These are phyloP conservation scores for Psittacus erithacus DNA, from an alignment of 2,113 vertebrate genomes.

Conservation along the genomic window DNA sequence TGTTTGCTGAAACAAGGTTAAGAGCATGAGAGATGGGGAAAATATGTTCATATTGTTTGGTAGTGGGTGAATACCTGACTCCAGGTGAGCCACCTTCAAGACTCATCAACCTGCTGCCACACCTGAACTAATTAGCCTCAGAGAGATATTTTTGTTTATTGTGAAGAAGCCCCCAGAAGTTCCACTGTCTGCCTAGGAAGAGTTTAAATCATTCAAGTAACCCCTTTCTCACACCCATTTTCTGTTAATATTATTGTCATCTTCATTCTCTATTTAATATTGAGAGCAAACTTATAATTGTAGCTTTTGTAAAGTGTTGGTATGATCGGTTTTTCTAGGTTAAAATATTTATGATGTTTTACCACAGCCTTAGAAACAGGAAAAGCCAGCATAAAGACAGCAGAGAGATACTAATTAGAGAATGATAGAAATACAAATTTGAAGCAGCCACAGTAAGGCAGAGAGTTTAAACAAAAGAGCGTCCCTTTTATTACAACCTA, in stretches of 20 bases:
- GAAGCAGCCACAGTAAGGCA: slow-evolving; percentile 16
- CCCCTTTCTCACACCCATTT: not conserved
- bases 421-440: slow-evolving; percentile 62
- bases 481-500: slow-evolving; percentile 49
- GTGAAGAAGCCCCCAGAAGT: not conserved
- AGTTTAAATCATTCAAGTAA: not conserved
- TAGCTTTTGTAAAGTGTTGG: not conserved
- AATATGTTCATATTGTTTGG: not conserved
- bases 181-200: not conserved
- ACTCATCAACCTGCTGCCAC: slow-evolving; percentile 2
- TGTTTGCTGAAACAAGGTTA: not conserved
- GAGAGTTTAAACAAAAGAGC: slow-evolving; percentile 47
- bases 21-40: not conserved
- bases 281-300: not conserved
- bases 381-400: slow-evolving; percentile 60
- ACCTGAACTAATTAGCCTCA: slow-evolving; percentile 26
- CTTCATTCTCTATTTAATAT: not conserved
- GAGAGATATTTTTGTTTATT: not conserved
- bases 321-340: not conserved
- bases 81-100: not conserved
- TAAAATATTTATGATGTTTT: slow-evolving; percentile 33
- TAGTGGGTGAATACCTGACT: slow-evolving; percentile 8
- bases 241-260: not conserved
- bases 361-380: slow-evolving; percentile 39
- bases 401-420: slow-evolving; percentile 53